Evolutionary conservation across 2,797 vertebrate genomes (phyloP), one percentile per base, ranked within the genome.

Genomic region (Poeciliopsis infans): DNA sequence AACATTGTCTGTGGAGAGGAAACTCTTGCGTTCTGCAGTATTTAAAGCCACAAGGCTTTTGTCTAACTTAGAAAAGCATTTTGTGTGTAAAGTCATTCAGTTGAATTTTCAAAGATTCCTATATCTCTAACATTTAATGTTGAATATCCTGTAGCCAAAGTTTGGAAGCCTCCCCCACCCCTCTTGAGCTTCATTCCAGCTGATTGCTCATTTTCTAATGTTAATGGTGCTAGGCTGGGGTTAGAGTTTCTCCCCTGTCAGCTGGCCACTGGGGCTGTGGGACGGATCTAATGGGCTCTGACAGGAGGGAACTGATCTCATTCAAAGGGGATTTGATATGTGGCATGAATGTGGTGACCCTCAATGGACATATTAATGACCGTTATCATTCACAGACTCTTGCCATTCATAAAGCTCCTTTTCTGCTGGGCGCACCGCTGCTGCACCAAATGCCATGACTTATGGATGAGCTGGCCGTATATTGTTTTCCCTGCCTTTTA

Each of bases 151-250:
- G 49, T 69, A 81, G 70, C 87, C 81, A 86, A 93, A 93, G 89
- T 93, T 92, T 78, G 79, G 79, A 86, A 57, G 23, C 49, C 31
- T 80, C 49, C 81, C 87, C 57, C 55, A 5, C 85, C 74, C 85
- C 81, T 86, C 81, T 77, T 89, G 88, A 91, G 93, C 92, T 97
- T 97, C 95, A 97, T 98, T 98, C 97, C 97, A 97, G 97, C 96
- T 97, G 97, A 99, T 97, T 97, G 97, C 96, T 97, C 97, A 97
- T 99, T 97, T 99, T 99, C 96, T 99, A 97, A 99, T 99, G 97
- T 97, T 97, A 98, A 99, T 99, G 96, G 95, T 95, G 93, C 95
- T 96, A 94, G 96, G 94, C 95, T 69, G 89, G 89, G 96, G 96
- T 95, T 96, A 93, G 95, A 94, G 96, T 97, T 97, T 97, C 96